A percentile compares a stretch with the other conserved stretches of the same genome.
Evolutionary conservation across 1,140 invertebrate genomes (phyloP).

Genomic region (Metaphire vulgaris): DNA sequence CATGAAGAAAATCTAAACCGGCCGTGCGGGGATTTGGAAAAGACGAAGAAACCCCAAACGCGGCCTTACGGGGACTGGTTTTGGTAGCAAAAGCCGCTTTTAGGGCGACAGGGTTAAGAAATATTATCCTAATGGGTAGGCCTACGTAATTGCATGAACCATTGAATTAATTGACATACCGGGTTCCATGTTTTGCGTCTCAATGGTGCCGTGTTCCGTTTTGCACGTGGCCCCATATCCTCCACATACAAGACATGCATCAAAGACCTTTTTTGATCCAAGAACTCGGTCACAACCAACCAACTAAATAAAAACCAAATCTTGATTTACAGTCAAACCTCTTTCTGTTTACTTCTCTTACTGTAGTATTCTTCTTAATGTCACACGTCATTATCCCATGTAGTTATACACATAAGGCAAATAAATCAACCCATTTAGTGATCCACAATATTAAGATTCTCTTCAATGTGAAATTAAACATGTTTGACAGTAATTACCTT

Average conservation of each 20-base stretch:
- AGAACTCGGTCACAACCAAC: conserved; percentile 79
- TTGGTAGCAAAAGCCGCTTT: too few relatives aligned
- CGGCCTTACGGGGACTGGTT: too few relatives aligned
- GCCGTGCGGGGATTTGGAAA: too few relatives aligned
- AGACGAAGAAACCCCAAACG: too few relatives aligned
- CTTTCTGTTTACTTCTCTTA: not conserved
- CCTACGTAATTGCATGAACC: too few relatives aligned
- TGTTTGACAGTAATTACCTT: not conserved
- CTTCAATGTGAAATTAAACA: not conserved
- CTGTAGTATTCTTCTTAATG: not conserved
- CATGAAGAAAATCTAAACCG: too few relatives aligned
- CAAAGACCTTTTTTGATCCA: conserved; percentile 64
- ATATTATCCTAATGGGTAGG: too few relatives aligned
- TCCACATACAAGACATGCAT: conserved; percentile 77
- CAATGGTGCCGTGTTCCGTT: conserved; percentile 28
- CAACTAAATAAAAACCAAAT: conserved; percentile 39
- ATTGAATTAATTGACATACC: too few relatives aligned
- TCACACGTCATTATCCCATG: not conserved
- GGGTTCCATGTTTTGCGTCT: conserved; percentile 27
- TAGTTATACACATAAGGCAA: not conserved
- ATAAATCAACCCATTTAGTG: not conserved
- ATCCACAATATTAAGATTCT: not conserved
- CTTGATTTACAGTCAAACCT: not conserved
- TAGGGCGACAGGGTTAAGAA: too few relatives aligned
- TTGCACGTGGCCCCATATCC: conserved; percentile 72